phyloP scores from a whole-genome alignment of 2,113 vertebrate genomes.

The Paramormyrops kingsleyae region DNA sequence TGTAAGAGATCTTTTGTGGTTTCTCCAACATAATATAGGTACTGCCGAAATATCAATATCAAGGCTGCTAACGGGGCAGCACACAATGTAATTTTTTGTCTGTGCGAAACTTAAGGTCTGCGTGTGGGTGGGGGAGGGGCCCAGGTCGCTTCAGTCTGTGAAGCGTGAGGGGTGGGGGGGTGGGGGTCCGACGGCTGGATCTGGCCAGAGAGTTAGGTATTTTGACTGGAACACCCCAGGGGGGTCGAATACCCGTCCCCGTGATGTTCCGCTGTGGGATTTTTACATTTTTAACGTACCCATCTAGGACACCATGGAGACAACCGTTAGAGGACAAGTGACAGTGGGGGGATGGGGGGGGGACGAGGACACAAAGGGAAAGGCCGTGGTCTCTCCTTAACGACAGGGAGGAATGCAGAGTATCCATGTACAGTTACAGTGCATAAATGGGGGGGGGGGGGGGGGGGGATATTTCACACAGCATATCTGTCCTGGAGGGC shows the following conservation, averaged over 20 bases:
- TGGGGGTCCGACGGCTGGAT: background rate
- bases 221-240: background rate
- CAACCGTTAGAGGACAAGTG: background rate
- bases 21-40: background rate
- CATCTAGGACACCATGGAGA: background rate
- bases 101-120: background rate
- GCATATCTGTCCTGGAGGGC: background rate
- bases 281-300: background rate
- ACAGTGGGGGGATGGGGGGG: background rate
- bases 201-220: background rate
- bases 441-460: background rate
- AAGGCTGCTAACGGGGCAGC: background rate
- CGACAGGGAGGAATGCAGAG: background rate
- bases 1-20: background rate
- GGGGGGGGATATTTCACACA: background rate
- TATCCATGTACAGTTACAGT: background rate
- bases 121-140: background rate
- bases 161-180: constrained; percentile 13
- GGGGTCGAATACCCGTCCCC: background rate
- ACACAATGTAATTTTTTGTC: background rate
- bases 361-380: constrained; percentile 30
- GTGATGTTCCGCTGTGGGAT: background rate
- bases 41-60: constrained; percentile 6
- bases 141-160: background rate
- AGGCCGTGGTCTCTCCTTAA: constrained; percentile 20